Conservation (phyloP, 2,113 vertebrate species). For the Chinchilla lanigera region DNA sequence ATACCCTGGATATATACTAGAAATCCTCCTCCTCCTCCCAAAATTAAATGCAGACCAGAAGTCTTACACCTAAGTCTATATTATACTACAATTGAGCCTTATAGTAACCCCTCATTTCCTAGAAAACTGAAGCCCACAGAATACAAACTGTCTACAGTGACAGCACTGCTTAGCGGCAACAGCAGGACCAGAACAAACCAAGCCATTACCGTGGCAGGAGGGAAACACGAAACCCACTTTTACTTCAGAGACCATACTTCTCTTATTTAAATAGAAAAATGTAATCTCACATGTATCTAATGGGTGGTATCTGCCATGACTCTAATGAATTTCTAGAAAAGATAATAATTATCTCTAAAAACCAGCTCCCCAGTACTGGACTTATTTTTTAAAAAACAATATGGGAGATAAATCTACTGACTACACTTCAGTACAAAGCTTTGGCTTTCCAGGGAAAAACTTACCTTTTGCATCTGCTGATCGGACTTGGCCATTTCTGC, state of each 20-base stretch:
- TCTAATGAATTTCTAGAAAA: neutral
- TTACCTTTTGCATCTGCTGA: conserved; percentile 99
- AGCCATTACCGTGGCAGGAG: neutral
- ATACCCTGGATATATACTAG: neutral
- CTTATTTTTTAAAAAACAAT: neutral
- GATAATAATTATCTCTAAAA: neutral
- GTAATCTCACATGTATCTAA: neutral
- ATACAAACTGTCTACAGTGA: neutral
- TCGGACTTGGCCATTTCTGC: conserved; percentile 99
- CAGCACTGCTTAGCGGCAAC: neutral
- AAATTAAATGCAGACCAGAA: conserved; percentile 35
- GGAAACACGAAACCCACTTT: neutral
- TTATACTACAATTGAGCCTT: neutral
- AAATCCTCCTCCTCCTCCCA: conserved; percentile 41
- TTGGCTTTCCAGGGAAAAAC: neutral
- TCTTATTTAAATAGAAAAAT: conserved; percentile 50
- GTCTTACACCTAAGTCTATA: neutral
- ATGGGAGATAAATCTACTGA: neutral
- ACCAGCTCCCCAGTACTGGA: neutral
- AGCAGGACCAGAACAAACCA: neutral
- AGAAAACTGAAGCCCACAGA: conserved; percentile 20
- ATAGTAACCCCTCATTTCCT: neutral
- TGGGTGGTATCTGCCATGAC: neutral
- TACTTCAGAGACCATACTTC: neutral
- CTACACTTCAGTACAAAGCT: neutral